Evolutionary conservation across 1,140 invertebrate genomes (phyloP).

Genomic region (Lepidotrigona ventralis): DNA sequence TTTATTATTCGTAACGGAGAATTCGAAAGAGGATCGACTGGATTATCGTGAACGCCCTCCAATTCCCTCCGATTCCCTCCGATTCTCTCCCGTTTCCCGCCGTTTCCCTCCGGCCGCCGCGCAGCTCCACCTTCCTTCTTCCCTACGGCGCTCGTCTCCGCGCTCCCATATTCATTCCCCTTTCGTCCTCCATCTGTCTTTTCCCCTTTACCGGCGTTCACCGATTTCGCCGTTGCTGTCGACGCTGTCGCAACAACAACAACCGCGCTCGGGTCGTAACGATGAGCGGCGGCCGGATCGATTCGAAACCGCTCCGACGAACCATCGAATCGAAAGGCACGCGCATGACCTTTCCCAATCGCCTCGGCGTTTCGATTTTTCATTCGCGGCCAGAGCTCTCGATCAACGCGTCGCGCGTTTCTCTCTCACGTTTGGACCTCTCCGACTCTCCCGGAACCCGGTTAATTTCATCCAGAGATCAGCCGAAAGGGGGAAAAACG

Average conservation of each 20-base stretch:
- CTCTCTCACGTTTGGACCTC: not conserved
- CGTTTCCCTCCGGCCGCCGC: not conserved
- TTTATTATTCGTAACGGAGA: constrained; percentile 55
- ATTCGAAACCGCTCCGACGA: not conserved
- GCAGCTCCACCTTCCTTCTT: not conserved
- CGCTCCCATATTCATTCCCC: not conserved
- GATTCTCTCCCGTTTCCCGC: not conserved
- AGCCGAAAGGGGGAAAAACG: not conserved
- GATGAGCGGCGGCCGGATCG: not conserved
- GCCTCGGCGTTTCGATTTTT: not conserved
- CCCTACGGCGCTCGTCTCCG: not conserved
- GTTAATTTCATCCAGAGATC: constrained; percentile 4
- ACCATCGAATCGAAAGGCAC: not conserved
- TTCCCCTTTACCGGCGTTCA: not conserved
- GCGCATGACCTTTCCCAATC: constrained; percentile 19
- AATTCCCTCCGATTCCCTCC: not conserved
- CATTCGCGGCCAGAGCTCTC: too few species aligned
- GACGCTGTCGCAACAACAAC: not conserved
- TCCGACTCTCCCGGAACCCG: too few species aligned
- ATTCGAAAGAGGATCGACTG: constrained; percentile 46
- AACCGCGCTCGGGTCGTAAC: not conserved
- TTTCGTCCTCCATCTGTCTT: too few species aligned
- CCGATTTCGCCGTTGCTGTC: not conserved
- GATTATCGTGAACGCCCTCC: constrained; percentile 34
- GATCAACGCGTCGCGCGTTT: not conserved